Evolutionary conservation across 2,797 vertebrate genomes (phyloP).

Genomic region (Eulemur rubriventer): DNA sequence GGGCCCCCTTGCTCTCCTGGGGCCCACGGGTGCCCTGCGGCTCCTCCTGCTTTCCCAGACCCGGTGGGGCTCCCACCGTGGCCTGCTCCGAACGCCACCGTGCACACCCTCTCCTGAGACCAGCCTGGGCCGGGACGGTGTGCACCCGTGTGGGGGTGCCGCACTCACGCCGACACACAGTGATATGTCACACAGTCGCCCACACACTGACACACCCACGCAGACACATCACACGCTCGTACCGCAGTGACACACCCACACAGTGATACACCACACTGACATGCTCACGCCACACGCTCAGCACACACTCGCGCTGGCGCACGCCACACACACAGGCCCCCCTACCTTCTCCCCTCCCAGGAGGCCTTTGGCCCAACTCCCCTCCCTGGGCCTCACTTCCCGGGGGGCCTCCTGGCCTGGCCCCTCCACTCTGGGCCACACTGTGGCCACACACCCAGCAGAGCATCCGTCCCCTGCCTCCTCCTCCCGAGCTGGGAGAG

Average conservation of each 20-base stretch:
- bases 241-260: background rate
- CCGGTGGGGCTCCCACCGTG: fast-evolving
- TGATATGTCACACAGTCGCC: background rate
- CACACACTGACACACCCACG: background rate
- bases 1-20: background rate
- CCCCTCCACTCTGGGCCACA: background rate
- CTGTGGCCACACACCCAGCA: background rate
- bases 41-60: background rate
- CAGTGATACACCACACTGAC: background rate
- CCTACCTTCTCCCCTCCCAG: no score
- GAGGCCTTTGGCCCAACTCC: background rate
- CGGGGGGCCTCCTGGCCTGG: background rate
- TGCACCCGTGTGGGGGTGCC: background rate
- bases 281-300: background rate
- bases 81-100: fast-evolving
- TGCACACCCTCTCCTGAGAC: background rate
- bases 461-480: background rate
- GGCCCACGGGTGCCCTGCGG: background rate
- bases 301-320: background rate
- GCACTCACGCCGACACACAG: background rate
- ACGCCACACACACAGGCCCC: background rate
- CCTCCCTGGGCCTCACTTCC: background rate
- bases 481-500: background rate
- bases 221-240: background rate
- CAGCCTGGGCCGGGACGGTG: background rate